Evolutionary conservation across 2,797 vertebrate species (phyloP), one percentile per base, ranked within the genome.

Genomic region (Pantherophis vulpinus): DNA sequence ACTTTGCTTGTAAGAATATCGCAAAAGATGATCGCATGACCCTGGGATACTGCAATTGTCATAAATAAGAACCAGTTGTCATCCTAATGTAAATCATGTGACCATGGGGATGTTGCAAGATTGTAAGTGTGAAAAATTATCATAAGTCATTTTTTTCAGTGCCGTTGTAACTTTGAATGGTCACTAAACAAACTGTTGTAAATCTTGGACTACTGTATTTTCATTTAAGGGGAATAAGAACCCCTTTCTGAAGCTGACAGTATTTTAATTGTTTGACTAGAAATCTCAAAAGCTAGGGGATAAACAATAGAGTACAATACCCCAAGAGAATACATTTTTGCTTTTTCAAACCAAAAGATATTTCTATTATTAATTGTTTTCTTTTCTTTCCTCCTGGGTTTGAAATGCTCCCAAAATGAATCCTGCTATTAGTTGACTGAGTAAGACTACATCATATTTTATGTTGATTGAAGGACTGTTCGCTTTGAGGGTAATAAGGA

Each of bases 401-500:
- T 90, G 14, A 96, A 88, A 93, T 93, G 61, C 86, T 93, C 74
- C 54, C 90, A 91, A 95, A 95, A 95, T 95, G 94, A 95, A 70
- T 91, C 79, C 94, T 25, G 51, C 90, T 91, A 55, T 93, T 92
- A 60, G 92, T 95, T 95, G 92, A 95, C 92, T 94, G 27, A 89
- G 74, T 95, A 88, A 88, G 86, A 93, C 70, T 93, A 91, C 93
- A 86, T 79, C 94, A 96, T 94, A 95, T 94, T 96, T 94, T 94
- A 90, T 92, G 88, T 90, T 89, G 93, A 93, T 86, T 95, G 94
- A 94, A 95, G 94, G 58, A 89, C 37, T 29, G 16, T 27, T 63
- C 37, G 56, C 2, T 2, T 59, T 93, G 27, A 63, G 29, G 66
- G 37, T 93, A 96, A 89, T 92, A 95, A 91, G 74, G 92, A 94